Conservation (phyloP, 1,140 invertebrate species). For the Drosophila guanche region DNA sequence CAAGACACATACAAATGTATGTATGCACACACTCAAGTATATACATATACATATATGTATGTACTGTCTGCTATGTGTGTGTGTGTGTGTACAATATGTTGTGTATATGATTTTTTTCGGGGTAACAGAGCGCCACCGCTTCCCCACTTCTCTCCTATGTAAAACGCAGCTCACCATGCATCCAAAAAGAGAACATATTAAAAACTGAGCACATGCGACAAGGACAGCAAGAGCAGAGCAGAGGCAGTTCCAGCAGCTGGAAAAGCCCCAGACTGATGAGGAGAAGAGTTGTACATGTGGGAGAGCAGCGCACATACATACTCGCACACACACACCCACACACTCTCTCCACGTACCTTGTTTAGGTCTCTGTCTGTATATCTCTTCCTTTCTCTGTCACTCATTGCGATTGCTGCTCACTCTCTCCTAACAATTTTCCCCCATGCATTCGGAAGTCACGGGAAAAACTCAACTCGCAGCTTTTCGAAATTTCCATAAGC, state of each 20-base stretch:
- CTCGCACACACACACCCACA: constrained; percentile 29
- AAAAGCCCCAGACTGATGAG: constrained; percentile 62
- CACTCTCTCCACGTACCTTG: constrained; percentile 66
- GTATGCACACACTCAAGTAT: constrained; percentile 43
- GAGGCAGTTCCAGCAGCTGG: constrained; percentile 40
- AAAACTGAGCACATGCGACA: constrained; percentile 75
- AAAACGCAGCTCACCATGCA: constrained; percentile 71
- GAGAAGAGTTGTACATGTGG: constrained; percentile 71
- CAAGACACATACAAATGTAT: constrained; percentile 38
- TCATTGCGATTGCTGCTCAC: constrained; percentile 5
- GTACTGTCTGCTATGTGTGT: constrained; percentile 14
- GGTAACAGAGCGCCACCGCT: constrained; percentile 34
- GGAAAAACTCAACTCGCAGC: constrained; percentile 75
- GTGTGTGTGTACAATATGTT: constrained; percentile 66
- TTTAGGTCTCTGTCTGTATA: constrained; percentile 36
- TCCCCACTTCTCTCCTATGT: constrained; percentile 53
- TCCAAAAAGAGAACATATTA: constrained; percentile 82
- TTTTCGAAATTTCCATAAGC: constrained; percentile 75
- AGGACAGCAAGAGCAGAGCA: constrained; percentile 49
- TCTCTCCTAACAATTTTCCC: constrained; percentile 33
- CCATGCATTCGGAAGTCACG: constrained; percentile 19
- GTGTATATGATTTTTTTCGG: constrained; percentile 76
- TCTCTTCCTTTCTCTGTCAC: constrained; percentile 14
- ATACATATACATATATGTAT: constrained; percentile 3
- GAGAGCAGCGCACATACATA: constrained; percentile 22